Percentiles rank a stretch among this genome's conserved stretches.
Conservation (phyloP, 2,888 invertebrate species). For the Xestia c-nigrum region DNA sequence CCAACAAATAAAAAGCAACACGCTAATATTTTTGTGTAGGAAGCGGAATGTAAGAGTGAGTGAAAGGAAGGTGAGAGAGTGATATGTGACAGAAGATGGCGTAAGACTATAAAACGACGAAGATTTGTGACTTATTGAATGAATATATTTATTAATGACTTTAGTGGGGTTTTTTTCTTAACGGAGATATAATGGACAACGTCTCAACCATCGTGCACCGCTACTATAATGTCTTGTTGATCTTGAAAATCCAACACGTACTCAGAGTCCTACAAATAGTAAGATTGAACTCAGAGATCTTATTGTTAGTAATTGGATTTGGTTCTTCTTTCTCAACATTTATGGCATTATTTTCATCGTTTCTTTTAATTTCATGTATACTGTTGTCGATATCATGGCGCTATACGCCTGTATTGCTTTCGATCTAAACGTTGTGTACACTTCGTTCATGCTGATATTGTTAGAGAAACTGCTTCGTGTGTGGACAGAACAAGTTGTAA, state of each 20-base stretch:
- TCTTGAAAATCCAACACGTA: not conserved
- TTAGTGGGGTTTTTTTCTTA: too few species aligned
- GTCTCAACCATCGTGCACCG: not conserved
- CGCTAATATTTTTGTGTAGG: too few species aligned
- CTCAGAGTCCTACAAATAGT: not conserved
- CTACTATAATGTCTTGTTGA: not conserved
- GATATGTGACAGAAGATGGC: too few species aligned
- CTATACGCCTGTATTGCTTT: not conserved
- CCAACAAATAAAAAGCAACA: not conserved
- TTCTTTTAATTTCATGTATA: too few species aligned
- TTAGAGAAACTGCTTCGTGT: constrained; percentile 11
- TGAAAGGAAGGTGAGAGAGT: too few species aligned
- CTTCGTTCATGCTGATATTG: constrained; percentile 3
- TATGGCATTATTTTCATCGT: too few species aligned
- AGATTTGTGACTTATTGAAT: too few species aligned
- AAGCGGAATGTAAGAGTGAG: too few species aligned
- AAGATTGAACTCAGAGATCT: not conserved
- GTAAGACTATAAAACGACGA: too few species aligned
- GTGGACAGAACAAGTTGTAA: constrained; percentile 8
- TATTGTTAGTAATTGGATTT: not conserved
- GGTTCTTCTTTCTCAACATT: not conserved
- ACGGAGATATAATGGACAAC: not conserved
- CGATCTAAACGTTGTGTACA: constrained; percentile 10
- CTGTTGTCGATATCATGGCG: not conserved
- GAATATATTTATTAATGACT: too few species aligned